Evolutionary conservation across 2,797 vertebrate genomes (phyloP), one percentile per base, ranked within the genome.

Genomic region (Hypotaenidia philippensis): DNA sequence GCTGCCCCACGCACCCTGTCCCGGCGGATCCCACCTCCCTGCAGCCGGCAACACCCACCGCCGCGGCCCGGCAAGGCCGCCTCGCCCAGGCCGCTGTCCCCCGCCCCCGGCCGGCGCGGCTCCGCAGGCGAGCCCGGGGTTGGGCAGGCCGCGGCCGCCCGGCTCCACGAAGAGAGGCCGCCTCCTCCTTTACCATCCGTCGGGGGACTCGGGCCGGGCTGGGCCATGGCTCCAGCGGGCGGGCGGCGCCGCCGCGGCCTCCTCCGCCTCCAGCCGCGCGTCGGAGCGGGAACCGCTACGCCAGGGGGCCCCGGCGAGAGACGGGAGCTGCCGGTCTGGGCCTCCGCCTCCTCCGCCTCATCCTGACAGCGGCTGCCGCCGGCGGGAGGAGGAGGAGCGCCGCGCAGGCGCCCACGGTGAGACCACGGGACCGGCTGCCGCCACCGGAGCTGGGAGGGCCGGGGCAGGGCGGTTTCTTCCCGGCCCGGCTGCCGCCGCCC

Each of bases 281-380:
- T 81, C 59, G 78, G 63, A 85, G 91, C 85, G 76, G 89, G 76
- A 78, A 80, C 91, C 89, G 96, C 96, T 92, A 92, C 89, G 83
- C 90, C 92, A 93, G 93, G 80, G 89, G 82, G 71, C 87, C 76
- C 77, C 63, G 68, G 70, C 90, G 52, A 64, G 63, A 68, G 76
- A 84, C 86, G 59, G 72, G 87, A 76, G 78, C 83, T 47, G 89
- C 90, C 88, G 85, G 71, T 66, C 89, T 29, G 83, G 83, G 80
- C 93, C 93, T 88, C 93, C 96, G 80, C 93, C 93, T 88, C 93
- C 96, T 80, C 94, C 93, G 93, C 89, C 95, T 91, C 96, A 95
- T 95, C 96, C 91, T 94, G 94, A 96, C 96, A 94, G 88, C 95
- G 81, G 74, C 80, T 55, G 89, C 50, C 75, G 78, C 38, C 55